Base-by-base conservation (phyloP, 2,888 invertebrate species). In the Drosophila quinaria region DNA sequence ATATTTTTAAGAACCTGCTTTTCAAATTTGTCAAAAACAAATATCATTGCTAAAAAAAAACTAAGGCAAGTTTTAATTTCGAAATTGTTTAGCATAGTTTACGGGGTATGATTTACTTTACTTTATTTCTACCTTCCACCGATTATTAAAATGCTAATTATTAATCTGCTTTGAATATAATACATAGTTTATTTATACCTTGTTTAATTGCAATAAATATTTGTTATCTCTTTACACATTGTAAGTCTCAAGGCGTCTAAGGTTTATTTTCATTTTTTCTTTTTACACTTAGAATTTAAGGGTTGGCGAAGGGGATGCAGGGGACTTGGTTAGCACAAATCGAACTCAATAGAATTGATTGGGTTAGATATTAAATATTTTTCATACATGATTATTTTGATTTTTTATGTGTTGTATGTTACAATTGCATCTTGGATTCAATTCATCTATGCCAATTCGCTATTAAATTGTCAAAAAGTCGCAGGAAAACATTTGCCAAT, bases 181-280 rank as follows among this genome's bases (percentile, higher is more conserved):
- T 83, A 83, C 83, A 83, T 67, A 29, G 39, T 83, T 83, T 88
- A 78, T 78, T 75, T 59, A 51, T 77, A 80, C 65, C 52, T 75
- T 50, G 33, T 78, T 75, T 64, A 70, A 70, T 87, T 85, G 82
- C 79, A 89, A 89, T 84, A 84, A 84, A 84, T 84, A 84, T 50
- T 70, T 81, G 68, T 78, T 85, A 63, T 61, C 56, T 79, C 68
- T 84, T 70, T 84, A 88, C 78, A 90, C 51, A 68, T 72, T 75
- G 80, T 86, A 86, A 86, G 90, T 86, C 83, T 90, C 86, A 82
- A 82, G 90, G 86, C 86, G 70, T 70, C 69, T 75, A 64, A 60
- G 75, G 64, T 80, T 47, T 55, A 39, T 6, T 41, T 35, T 39
- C 44, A n/a, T 37, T 69, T 47, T 44, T 60, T 58, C 55, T 59